phyloP scores from a whole-genome alignment of 2,888 invertebrate species.

The Himalopsyche japonica region DNA sequence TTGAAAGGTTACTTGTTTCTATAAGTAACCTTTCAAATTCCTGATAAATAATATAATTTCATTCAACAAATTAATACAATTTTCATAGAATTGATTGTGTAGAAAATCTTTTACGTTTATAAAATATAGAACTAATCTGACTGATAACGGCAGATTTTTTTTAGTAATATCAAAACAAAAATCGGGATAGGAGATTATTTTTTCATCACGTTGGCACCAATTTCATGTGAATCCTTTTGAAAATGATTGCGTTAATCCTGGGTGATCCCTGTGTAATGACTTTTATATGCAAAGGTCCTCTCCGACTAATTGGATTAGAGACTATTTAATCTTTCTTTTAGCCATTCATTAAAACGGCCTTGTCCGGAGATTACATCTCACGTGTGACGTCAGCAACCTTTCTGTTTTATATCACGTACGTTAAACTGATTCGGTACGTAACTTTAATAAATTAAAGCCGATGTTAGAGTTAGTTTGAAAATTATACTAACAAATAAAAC shows the following conservation, averaged over 20 bases:
- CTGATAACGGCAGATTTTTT: too few relatives aligned
- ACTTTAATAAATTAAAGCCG: background rate
- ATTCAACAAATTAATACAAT: too few relatives aligned
- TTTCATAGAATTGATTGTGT: too few relatives aligned
- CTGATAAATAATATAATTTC: too few relatives aligned
- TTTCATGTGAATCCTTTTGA: background rate
- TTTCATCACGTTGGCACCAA: background rate
- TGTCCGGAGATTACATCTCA: background rate
- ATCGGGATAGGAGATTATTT: background rate
- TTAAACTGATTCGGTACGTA: background rate
- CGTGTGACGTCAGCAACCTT: conserved; percentile 7
- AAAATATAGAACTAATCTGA: background rate
- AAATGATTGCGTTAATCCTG: conserved; percentile 18
- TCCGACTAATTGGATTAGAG: conserved; percentile 19
- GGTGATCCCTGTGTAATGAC: conserved; percentile 7
- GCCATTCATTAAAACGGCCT: conserved; percentile 14
- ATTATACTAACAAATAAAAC: too few relatives aligned
- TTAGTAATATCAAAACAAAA: background rate
- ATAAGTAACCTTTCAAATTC: too few relatives aligned
- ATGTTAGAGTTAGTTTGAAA: background rate
- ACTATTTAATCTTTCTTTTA: conserved; percentile 1
- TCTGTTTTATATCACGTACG: conserved; percentile 1
- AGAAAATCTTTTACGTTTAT: too few relatives aligned
- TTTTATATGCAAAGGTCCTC: conserved; percentile 14
- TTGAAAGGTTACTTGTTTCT: too few relatives aligned